Conservation (phyloP, 1,140 invertebrate species). For the silkworm (Bombyx mori) region ASM3026992v2 NC_085111.1:8895001-8895500, state of each 20-base stretch:
- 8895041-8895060: slow-evolving; percentile 20
- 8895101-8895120: slow-evolving; percentile 19
- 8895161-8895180: slow-evolving; percentile 6
- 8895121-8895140: slow-evolving; percentile 21
- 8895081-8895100: slow-evolving; percentile 15
- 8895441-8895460: background rate
- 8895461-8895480: too few species aligned
- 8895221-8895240: too few species aligned
- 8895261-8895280: too few species aligned
- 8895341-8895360: slow-evolving; percentile 35
- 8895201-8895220: too few species aligned
- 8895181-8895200: too few species aligned
- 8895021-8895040: slow-evolving; percentile 3
- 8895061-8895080: slow-evolving; percentile 19
- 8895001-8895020: too few species aligned
- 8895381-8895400: slow-evolving; percentile 28
- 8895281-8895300: too few species aligned
- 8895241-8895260: too few species aligned
- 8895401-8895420: background rate
- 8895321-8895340: too few species aligned
- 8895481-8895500: too few species aligned
- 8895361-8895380: slow-evolving; percentile 44
- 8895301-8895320: too few species aligned
- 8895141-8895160: slow-evolving; percentile 21
- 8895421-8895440: slow-evolving; percentile 8